These are phyloP conservation scores for Aphyosemion australe DNA, from an alignment of 2,113 vertebrate genomes.

Conservation along the genomic window DNA sequence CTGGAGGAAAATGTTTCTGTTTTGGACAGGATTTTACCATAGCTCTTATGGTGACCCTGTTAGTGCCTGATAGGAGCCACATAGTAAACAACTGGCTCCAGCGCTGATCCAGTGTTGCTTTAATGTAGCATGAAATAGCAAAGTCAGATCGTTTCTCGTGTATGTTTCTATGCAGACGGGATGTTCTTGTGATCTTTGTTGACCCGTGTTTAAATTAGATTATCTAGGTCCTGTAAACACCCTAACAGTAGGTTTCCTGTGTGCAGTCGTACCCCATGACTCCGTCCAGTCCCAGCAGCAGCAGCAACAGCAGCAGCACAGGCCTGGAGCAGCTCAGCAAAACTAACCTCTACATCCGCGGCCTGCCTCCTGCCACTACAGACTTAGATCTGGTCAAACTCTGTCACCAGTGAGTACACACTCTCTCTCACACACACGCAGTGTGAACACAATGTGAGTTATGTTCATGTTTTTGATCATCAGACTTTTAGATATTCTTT, in stretches of 20 bases:
- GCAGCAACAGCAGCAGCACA: slow-evolving; percentile 92
- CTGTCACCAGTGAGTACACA: slow-evolving; percentile 94
- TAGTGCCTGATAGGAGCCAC: slow-evolving; percentile 4
- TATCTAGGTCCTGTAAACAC: slow-evolving; percentile 28
- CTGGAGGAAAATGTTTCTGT: no score
- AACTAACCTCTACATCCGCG: slow-evolving; percentile 98
- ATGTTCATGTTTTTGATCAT: no score
- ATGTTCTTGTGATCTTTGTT: slow-evolving; percentile 52
- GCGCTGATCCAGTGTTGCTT: background rate
- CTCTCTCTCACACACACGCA: background rate
- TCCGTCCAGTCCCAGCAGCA: slow-evolving; percentile 97
- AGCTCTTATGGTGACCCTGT: background rate
- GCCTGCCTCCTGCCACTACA: slow-evolving; percentile 94
- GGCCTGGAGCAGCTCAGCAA: slow-evolving; percentile 99
- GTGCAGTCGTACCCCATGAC: slow-evolving; percentile 93
- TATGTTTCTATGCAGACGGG: slow-evolving; percentile 13
- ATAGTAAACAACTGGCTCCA: slow-evolving; percentile 1
- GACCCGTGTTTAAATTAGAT: slow-evolving; percentile 55
- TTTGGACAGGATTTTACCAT: no score
- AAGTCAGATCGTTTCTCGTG: background rate
- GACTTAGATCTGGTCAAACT: slow-evolving; percentile 99
- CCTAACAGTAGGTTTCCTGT: slow-evolving; percentile 89
- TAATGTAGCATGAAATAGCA: slow-evolving; percentile 1
- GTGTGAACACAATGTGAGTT: no score
- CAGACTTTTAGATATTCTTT: no score